A percentile compares a stretch with the other conserved stretches of the same genome.
Conservation (phyloP, 2,797 vertebrate species). For the Pygocentrus nattereri region DNA sequence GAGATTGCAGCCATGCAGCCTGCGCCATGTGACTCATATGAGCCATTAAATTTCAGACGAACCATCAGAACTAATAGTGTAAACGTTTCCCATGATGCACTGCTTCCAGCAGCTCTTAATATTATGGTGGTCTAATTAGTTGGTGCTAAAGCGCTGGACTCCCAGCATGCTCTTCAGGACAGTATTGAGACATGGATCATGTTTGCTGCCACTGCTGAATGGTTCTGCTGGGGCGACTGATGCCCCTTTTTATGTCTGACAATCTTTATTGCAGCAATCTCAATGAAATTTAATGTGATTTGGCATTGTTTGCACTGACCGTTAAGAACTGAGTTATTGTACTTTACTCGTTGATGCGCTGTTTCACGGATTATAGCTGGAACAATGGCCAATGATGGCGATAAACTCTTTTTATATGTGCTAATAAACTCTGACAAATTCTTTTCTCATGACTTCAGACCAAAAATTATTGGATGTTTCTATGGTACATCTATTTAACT, state of each 20-base stretch:
- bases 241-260: constrained; percentile 58
- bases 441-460: background rate
- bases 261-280: constrained; percentile 63
- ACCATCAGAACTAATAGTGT: constrained; percentile 61
- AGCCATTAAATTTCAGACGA: constrained; percentile 59
- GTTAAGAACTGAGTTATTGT: constrained; percentile 51
- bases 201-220: constrained; percentile 61
- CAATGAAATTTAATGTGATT: constrained; percentile 57
- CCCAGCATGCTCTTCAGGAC: constrained; percentile 65
- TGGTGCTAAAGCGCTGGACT: constrained; percentile 62
- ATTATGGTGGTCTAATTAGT: constrained; percentile 71
- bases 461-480: background rate
- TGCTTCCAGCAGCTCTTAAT: constrained; percentile 65
- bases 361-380: constrained; percentile 42
- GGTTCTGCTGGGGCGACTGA: constrained; percentile 59
- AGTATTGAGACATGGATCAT: constrained; percentile 67
- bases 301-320: constrained; percentile 56
- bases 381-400: constrained; percentile 40
- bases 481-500: constrained; percentile 10
- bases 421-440: constrained; percentile 27
- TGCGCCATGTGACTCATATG: constrained; percentile 60
- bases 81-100: constrained; percentile 67
- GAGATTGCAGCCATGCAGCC: constrained; percentile 47
- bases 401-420: constrained; percentile 38
- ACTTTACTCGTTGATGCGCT: constrained; percentile 52